phyloP scores from a whole-genome alignment of 2,797 vertebrate genomes.

The Phalanger gymnotis region DNA sequence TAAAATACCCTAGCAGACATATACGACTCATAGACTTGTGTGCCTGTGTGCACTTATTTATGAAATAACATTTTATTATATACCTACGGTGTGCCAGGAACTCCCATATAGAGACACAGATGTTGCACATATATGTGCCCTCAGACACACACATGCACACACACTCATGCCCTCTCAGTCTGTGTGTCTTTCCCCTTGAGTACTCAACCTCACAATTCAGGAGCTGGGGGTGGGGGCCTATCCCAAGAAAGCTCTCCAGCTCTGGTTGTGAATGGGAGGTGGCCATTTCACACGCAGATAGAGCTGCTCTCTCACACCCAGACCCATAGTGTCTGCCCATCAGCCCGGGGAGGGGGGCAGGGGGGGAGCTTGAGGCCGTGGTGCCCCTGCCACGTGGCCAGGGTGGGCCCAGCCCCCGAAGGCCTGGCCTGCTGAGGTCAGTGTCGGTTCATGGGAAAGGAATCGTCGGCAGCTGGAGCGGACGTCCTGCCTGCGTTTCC shows the following conservation, averaged over 20 bases:
- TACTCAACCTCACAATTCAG: neutral
- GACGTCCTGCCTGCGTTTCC: slow-evolving; percentile 89
- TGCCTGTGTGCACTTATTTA: neutral
- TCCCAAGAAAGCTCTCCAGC: neutral
- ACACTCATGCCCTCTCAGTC: neutral
- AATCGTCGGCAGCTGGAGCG: slow-evolving; percentile 88
- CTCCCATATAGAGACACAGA: neutral
- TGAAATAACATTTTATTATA: neutral
- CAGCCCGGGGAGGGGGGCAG: neutral
- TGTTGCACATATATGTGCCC: neutral
- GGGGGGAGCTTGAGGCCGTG: slow-evolving; percentile 15
- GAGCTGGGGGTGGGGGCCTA: neutral
- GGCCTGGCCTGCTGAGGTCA: slow-evolving; percentile 85
- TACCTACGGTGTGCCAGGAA: neutral
- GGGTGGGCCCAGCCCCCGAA: slow-evolving; percentile 74
- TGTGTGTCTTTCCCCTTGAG: neutral
- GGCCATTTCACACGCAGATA: neutral
- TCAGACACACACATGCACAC: neutral
- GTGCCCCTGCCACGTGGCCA: slow-evolving; percentile 73
- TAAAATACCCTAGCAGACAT: neutral
- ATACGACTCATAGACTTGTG: neutral
- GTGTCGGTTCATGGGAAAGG: slow-evolving; percentile 91
- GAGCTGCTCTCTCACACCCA: neutral
- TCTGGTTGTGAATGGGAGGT: neutral
- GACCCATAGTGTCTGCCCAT: neutral